Percentiles rank a stretch among this genome's conserved stretches.
Conservation (phyloP, 1,140 invertebrate genomes). For the Vanessa atalanta region DNA sequence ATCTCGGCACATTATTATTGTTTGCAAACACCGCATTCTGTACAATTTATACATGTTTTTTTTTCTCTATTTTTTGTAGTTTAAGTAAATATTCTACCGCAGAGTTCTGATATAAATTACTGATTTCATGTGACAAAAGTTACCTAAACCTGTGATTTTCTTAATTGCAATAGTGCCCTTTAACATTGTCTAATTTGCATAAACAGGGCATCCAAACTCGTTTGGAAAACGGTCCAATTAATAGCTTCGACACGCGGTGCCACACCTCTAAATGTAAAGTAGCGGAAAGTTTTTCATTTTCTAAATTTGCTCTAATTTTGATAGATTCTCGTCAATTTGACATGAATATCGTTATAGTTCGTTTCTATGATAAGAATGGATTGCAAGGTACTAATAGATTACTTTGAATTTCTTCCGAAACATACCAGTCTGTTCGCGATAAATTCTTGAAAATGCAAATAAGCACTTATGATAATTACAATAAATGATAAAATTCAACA, state of each 20-base stretch:
- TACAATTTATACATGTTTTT: too few relatives aligned
- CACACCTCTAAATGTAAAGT: slow-evolving; percentile 7
- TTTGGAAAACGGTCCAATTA: slow-evolving; percentile 6
- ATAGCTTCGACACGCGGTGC: slow-evolving; percentile 5
- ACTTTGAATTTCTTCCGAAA: background rate
- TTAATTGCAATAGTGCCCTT: background rate
- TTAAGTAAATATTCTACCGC: too few relatives aligned
- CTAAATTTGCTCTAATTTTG: slow-evolving; percentile 3
- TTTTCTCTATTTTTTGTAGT: too few relatives aligned
- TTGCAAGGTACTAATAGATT: background rate
- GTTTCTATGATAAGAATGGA: background rate
- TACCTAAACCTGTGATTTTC: background rate
- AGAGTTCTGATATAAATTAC: too few relatives aligned
- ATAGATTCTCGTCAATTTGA: background rate
- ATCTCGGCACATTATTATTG: too few relatives aligned
- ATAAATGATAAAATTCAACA: slow-evolving; percentile 2
- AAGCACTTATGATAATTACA: slow-evolving; percentile 3
- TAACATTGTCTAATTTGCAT: background rate
- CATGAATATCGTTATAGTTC: background rate
- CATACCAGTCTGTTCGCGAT: background rate
- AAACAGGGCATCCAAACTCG: slow-evolving; percentile 5
- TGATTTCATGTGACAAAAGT: background rate
- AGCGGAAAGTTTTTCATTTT: slow-evolving; percentile 9
- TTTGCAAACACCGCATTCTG: too few relatives aligned
- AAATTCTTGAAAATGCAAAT: slow-evolving; percentile 4